phyloP scores from a whole-genome alignment of 2,888 invertebrate genomes.

The Celastrina argiolus region DNA sequence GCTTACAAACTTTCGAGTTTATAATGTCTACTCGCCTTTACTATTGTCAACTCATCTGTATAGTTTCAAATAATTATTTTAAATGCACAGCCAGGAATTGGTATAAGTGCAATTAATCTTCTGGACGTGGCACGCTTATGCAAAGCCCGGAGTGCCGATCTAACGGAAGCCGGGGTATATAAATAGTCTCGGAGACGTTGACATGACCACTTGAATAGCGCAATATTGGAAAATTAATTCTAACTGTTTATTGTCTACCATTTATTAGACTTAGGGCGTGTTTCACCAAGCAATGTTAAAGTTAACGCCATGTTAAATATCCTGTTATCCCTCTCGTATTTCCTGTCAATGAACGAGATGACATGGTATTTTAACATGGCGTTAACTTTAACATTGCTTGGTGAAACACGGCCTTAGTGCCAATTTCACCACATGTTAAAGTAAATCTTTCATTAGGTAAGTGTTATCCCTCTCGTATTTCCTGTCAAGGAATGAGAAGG shows the following conservation, averaged over 20 bases:
- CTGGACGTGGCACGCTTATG: constrained; percentile 36
- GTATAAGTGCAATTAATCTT: constrained; percentile 50
- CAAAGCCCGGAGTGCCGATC: constrained; percentile 24
- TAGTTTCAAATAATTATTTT: constrained; percentile 43
- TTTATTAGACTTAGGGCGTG: neutral
- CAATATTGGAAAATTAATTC: constrained; percentile 18
- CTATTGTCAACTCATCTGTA: constrained; percentile 12
- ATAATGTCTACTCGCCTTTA: neutral
- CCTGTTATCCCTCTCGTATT: no score
- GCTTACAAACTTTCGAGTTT: no score
- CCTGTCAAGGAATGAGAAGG: no score
- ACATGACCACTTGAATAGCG: constrained; percentile 16
- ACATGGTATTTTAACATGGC: no score
- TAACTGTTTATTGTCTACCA: neutral
- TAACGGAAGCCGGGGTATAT: constrained; percentile 17
- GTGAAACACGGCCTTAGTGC: no score
- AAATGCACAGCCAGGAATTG: constrained; percentile 50
- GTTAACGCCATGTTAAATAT: no score
- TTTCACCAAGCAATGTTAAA: no score
- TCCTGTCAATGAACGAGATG: no score
- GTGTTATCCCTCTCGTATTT: no score
- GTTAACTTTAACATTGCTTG: no score
- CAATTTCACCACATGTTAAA: no score
- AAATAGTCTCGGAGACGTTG: constrained; percentile 16
- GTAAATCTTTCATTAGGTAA: no score